phyloP scores from a whole-genome alignment of 2,888 invertebrate species.

The Bruchidius siliquastri region DNA sequence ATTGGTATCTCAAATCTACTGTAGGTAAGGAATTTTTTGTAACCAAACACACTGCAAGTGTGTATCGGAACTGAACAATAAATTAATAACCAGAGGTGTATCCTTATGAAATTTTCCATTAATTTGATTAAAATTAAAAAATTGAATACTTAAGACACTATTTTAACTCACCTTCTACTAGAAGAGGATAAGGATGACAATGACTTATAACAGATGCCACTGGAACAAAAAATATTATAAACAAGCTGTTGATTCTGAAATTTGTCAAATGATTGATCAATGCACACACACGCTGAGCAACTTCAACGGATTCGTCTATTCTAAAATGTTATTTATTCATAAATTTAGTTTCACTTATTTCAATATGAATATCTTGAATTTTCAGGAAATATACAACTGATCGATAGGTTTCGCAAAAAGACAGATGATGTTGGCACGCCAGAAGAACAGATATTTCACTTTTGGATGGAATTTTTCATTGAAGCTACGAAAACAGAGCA shows the following conservation, averaged over 20 bases:
- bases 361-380: neutral
- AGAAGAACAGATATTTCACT: slow-evolving; percentile 82
- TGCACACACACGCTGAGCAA: too few relatives aligned
- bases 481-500: slow-evolving; percentile 84
- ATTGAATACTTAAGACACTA: too few relatives aligned
- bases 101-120: too few relatives aligned
- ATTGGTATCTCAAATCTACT: slow-evolving; percentile 90
- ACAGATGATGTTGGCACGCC: slow-evolving; percentile 69
- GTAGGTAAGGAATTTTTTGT: slow-evolving; percentile 25
- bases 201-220: too few relatives aligned
- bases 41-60: neutral
- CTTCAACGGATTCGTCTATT: neutral
- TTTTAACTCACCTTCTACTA: too few relatives aligned
- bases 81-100: too few relatives aligned
- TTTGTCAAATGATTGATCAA: too few relatives aligned
- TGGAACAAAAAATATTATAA: too few relatives aligned
- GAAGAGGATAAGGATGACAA: too few relatives aligned
- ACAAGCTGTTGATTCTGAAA: too few relatives aligned
- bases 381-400: slow-evolving; percentile 56
- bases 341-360: neutral
- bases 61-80: too few relatives aligned
- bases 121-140: too few relatives aligned
- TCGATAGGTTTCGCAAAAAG: slow-evolving; percentile 83
- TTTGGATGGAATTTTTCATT: slow-evolving; percentile 98
- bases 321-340: slow-evolving; percentile 10